phyloP scores from a whole-genome alignment of 2,113 vertebrate species.

The Hucho hucho region DNA sequence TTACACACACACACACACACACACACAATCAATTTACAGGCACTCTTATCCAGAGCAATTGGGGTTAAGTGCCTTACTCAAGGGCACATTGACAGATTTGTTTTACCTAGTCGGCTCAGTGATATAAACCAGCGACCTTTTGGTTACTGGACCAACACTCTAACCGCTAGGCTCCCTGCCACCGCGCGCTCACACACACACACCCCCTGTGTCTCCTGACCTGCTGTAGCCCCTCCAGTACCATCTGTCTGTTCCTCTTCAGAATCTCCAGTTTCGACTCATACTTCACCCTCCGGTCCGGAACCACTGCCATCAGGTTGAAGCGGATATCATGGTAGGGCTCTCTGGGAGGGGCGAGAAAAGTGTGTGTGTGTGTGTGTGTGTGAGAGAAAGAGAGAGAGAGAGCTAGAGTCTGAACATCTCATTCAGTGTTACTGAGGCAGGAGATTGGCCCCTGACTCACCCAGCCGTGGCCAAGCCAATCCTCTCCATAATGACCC shows the following conservation, averaged over 20 bases:
- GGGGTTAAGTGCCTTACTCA: too few species aligned
- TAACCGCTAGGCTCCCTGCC: too few species aligned
- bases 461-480: constrained; percentile 97
- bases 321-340: constrained; percentile 99
- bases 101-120: too few species aligned
- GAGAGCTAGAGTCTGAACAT: neutral
- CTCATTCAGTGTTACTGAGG: constrained; percentile 13
- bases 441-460: constrained; percentile 36
- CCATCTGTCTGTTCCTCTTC: constrained; percentile 93
- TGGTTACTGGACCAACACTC: too few species aligned
- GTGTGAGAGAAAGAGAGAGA: too few species aligned
- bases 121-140: too few species aligned
- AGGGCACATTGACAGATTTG: too few species aligned
- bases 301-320: constrained; percentile 98
- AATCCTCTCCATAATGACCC: constrained; percentile 98
- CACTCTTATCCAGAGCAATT: too few species aligned
- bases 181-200: too few species aligned
- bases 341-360: constrained; percentile 75
- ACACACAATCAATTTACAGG: too few species aligned
- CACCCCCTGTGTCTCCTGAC: constrained; percentile 60
- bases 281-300: constrained; percentile 95
- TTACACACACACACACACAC: too few species aligned
- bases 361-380: constrained; percentile 28
- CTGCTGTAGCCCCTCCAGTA: constrained; percentile 96
- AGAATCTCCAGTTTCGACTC: constrained; percentile 92